Evolutionary conservation across 1,140 invertebrate genomes (phyloP), one percentile per base, ranked within the genome.

Genomic region (Psix sp.): DNA sequence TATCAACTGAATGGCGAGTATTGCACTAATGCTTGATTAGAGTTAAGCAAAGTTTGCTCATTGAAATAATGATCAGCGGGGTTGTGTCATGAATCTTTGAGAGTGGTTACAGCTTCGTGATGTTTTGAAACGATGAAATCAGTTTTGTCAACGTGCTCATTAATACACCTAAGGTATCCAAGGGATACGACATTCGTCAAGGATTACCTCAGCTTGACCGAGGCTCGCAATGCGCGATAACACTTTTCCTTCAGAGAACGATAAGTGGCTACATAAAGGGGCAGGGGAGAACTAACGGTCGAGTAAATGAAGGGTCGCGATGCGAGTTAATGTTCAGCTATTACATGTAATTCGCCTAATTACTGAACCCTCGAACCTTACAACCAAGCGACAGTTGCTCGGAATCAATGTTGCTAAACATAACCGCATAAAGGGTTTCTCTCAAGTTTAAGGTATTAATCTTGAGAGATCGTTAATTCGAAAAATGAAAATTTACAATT

Each of bases 291-390:
- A 7, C 80, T 84, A 86, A 86, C 82, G 82, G 77, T 76, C 82
- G 82, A 85, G 82, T 86, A 86, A 87, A 87, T 85, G 85, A 87
- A 86, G 85, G 84, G 83, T 86, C 82, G 77, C 84, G 85, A 86
- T 86, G 82, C 81, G 81, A 85, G 84, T 84, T 85, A 87, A 86
- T 84, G 85, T 82, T 85, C 85, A 85, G 84, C 86, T 87, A 84
- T 86, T 87, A 86, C 84, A 83, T 85, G 86, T 78, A 81, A 86
- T 86, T 87, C 83, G 76, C 76, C 81, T 86, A 86, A 87, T 87
- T 85, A 83, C 82, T 76, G 52, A 77, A 77, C 79, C 77, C 65
- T 48, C 70, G 77, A 67, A 77, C 72, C 73, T 57, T 65, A 66
- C 78, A 84, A 83, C 54, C 79, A 78, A 59, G 73, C 77, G 77